Conservation (phyloP, 2,113 vertebrate species). For the Pomatostomus ruficeps region DNA sequence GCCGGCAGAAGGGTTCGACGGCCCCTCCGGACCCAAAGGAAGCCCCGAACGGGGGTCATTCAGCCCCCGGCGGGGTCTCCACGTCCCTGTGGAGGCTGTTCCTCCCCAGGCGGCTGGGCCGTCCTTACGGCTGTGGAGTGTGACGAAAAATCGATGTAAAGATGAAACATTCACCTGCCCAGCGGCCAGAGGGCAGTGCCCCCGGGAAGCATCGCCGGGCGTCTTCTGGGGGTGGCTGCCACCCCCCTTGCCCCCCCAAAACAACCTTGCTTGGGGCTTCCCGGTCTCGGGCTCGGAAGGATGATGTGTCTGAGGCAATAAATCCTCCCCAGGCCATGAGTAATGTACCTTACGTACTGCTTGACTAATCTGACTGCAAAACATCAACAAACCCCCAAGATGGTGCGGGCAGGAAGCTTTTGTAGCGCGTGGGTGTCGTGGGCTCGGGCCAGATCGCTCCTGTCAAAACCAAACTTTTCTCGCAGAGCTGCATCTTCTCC, state of each 20-base stretch:
- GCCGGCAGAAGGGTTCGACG: too few relatives aligned
- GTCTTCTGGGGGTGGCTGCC: too few relatives aligned
- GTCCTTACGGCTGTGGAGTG: rapidly evolving
- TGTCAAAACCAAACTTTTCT: not conserved
- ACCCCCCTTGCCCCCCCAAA: not conserved
- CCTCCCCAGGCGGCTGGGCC: not conserved
- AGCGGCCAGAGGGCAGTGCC: rapidly evolving
- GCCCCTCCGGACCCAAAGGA: rapidly evolving
- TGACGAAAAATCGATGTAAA: not conserved
- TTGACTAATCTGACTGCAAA: not conserved
- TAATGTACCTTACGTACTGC: not conserved
- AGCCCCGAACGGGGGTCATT: rapidly evolving
- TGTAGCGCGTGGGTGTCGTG: not conserved
- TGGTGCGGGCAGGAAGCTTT: not conserved
- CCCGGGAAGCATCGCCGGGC: not conserved
- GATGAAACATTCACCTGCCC: not conserved
- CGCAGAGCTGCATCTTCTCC: not conserved
- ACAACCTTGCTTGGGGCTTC: not conserved
- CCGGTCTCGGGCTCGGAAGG: not conserved
- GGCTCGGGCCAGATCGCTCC: not conserved
- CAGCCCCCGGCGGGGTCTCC: rapidly evolving
- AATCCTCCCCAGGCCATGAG: not conserved
- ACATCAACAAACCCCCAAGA: not conserved
- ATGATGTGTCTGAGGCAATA: not conserved
- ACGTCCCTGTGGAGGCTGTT: not conserved